Conservation (phyloP, 2,888 invertebrate genomes). For the Protodeltote pygarga region DNA sequence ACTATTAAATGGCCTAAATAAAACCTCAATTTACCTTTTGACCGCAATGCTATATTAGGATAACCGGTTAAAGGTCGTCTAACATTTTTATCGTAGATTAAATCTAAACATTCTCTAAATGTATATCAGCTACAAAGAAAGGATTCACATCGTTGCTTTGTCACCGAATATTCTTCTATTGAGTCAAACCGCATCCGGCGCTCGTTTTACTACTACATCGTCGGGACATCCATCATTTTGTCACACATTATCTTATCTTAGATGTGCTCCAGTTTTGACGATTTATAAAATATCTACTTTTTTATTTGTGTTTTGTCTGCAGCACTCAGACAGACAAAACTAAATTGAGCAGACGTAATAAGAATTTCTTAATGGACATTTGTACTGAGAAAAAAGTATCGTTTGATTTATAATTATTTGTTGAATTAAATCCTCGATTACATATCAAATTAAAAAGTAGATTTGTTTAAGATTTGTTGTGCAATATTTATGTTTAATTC, state of each 20-base stretch:
- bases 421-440: no score
- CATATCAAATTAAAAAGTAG: not conserved
- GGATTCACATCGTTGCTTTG: not conserved
- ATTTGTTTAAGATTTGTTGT: constrained; percentile 8
- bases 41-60: no score
- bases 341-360: not conserved
- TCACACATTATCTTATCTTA: constrained; percentile 42
- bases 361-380: not conserved
- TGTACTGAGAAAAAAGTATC: no score
- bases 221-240: constrained; percentile 33
- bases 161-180: constrained; percentile 13
- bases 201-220: constrained; percentile 5
- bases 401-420: no score
- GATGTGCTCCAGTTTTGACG: constrained; percentile 20
- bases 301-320: constrained; percentile 4
- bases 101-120: no score
- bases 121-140: constrained; percentile 2
- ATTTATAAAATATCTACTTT: constrained; percentile 14
- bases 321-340: not conserved
- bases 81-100: constrained; percentile 2
- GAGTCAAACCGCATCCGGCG: constrained; percentile 27
- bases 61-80: not conserved
- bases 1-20: no score
- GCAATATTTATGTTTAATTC: constrained; percentile 23
- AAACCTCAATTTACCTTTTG: no score